Evolutionary conservation across 1,140 invertebrate species (phyloP), one percentile per base, ranked within the genome.

Genomic region (Sycophaga agraensis): DNA sequence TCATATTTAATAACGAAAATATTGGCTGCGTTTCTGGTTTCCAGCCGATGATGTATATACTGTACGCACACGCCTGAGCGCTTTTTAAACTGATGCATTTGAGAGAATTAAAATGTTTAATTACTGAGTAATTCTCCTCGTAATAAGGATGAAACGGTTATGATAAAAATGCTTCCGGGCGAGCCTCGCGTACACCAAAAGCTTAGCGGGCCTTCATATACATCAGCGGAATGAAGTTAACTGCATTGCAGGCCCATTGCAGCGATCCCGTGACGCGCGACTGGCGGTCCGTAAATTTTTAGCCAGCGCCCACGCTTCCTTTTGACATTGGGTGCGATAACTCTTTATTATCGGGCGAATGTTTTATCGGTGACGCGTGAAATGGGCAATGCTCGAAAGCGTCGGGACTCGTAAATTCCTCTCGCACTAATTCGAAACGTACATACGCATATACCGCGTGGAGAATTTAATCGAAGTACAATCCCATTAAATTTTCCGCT

Each of bases 341-440:
- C 51, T 61, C 43, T 61, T 61, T 61, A 61, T 61, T 61, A 61
- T 61, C 51, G 49, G 59, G 24, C n/a, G 35, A 61, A 61, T 61
- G 59, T 61, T 61, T 61, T 61, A 61, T 55, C 59, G 59, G 59
- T 49, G 51, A 61, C 59, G 51, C 59, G 35, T 55, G 50, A 61
- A 61, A 61, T 61, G 59, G 59, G 22, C 59, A 55, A 60, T 46
- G 51, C 43, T 54, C 51, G 48, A 60, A 54, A 53, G 49, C 58
- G 58, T 53, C 49, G 58, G 54, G 54, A 60, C 49, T 60, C 58
- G 58, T 60, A 60, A 60, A 60, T 60, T 11, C 48, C 35, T 50
- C 34, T 16, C 24, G 16, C 37, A 24, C 45, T 59, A 50, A 50
- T 59, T 59, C 49, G 14, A 59, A 34, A 50, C 35, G 14, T 22